Evolutionary conservation across 2,888 invertebrate genomes (phyloP), one percentile per base, ranked within the genome.

Genomic region (Poecilus cupreus): DNA sequence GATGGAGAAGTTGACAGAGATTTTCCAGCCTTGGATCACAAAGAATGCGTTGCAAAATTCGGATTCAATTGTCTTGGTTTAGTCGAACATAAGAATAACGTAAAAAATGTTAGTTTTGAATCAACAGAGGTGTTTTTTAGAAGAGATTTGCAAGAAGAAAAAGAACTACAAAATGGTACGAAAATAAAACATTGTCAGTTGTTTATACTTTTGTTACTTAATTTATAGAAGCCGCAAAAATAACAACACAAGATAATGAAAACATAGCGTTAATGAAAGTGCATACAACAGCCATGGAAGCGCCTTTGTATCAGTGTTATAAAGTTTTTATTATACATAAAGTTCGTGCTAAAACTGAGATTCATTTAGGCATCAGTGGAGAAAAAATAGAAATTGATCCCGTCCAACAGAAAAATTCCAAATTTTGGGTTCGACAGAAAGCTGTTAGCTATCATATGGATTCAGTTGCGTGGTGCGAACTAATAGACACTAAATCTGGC

Each of bases 1-100:
- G 97, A 98, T 87, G 98, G 98, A 0, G 98, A 98, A 90, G 95
- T 97, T 1, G 97, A 97, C 89, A 93, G 93, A 89, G 98, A 97
- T 85, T 98, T 99, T 88, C 98, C 98, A 0, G 95, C 96, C 85
- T 90, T 99, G 10, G 97, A 98, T 87, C 92, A 94, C 11, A 93
- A 93, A 82, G 98, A 98, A 89, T 94, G 95, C 0, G 96, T 98
- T 84, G 95, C 96, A 0, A 98, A 98, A 89, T 98, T 98, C 89
- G 97, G 97, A 26, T 98, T 98, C 88, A 93, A 93, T 10, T 95
- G 95, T 85, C 91, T 98, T 11, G 98, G 98, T 3, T 91, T 98
- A 13, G 95, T 97, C 0, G 96, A 97, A 88, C 92, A 94, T 83
- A 93, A 92, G 85, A 88, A 90, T 49, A 87, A 88, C 16, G 86